Evolutionary conservation across 2,113 vertebrate species (phyloP), one percentile per base, ranked within the genome.

Genomic region (Pomatostomus ruficeps): DNA sequence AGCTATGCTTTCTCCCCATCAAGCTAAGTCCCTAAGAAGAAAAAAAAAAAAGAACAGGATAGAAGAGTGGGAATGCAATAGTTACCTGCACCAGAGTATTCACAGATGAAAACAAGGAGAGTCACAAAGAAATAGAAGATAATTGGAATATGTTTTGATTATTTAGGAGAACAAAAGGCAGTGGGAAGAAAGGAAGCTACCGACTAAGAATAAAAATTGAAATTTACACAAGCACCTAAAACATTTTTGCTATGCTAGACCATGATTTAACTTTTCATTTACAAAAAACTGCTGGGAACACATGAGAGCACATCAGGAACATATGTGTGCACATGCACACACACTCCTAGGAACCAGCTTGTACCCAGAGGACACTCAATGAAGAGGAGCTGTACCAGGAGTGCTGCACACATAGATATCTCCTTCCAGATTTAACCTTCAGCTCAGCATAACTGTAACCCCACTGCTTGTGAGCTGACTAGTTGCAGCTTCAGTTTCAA

Each of bases 241-340:
- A 12, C 3, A 11, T 7, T 85, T 82, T 72, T 67, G 9, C 19
- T 82, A 42, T 10, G 15, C 57, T 35, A 29, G 79, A 29, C 35
- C 24, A 14, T 8, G 11, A 79, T 48, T 58, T 49, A 75, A 42
- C 31, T 63, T 87, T 31, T 46, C 23, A 58, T 38, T 85, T 49
- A 62, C 28, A 35, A 54, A 73, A 89, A 70, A 31, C 8, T n/a
- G 35, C 25, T 73, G 10, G 8, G 11, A 20, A 3, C 4, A 1
- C 1, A 11, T 7, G 7, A 10, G 10, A 8, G 10, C 12, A 61
- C 24, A 35, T 8, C 25, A 74, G 21, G n/a, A 49, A 78, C 11
- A 33, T 7, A 21, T 0, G 0, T 4, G 17, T 13, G 45, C 35
- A 49, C 2, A 3, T 2, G 12, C 23, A 51, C 22, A 38, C n/a